phyloP scores from a whole-genome alignment of 2,888 invertebrate genomes.

The Microctonus aethiopoides region DNA sequence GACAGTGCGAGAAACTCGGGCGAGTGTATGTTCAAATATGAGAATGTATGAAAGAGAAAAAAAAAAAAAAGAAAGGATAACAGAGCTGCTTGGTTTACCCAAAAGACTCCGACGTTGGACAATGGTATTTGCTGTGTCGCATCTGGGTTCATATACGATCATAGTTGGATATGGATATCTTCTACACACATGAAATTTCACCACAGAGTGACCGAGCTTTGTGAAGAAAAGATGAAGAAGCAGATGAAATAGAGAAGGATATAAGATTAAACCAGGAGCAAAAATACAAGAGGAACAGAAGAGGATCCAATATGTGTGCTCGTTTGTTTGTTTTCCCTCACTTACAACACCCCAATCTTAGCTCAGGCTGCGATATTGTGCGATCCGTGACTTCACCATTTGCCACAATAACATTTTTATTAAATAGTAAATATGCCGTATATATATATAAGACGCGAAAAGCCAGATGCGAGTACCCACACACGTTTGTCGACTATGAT shows the following conservation, averaged over 20 bases:
- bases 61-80: background rate
- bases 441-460: conserved; percentile 1
- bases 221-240: conserved; percentile 14
- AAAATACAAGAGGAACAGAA: conserved; percentile 38
- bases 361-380: conserved; percentile 47
- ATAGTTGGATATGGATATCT: conserved; percentile 45
- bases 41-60: background rate
- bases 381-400: conserved; percentile 42
- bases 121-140: conserved; percentile 46
- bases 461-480: background rate
- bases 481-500: background rate
- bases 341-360: conserved; percentile 44
- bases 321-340: conserved; percentile 47
- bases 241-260: conserved; percentile 32
- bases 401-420: conserved; percentile 57
- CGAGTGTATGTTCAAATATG: background rate
- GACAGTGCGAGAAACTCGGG: background rate
- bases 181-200: conserved; percentile 33
- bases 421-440: conserved; percentile 51
- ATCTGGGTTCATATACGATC: conserved; percentile 49
- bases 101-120: background rate
- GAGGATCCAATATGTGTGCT: conserved; percentile 51
- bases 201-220: conserved; percentile 10
- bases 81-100: conserved; percentile 8
- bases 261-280: background rate